Evolutionary conservation across 2,113 vertebrate species (phyloP), one percentile per base, ranked within the genome.

Genomic region (Delphinus delphis): DNA sequence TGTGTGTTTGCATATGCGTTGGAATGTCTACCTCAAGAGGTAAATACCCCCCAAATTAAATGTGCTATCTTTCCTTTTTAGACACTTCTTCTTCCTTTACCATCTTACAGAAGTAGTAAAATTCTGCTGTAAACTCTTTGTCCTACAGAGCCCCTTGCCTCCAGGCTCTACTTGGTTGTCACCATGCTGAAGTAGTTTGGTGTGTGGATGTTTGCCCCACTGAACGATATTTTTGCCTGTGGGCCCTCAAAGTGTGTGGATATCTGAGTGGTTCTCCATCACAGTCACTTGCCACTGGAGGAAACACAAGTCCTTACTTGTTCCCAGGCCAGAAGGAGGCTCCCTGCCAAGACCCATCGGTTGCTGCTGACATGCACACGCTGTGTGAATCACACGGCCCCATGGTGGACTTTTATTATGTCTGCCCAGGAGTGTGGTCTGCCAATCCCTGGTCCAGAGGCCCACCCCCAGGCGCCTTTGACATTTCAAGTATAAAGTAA

Each of bases 331-430:
- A 53, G 96, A 76, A 96, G 94, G 93, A 98, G 97, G 96, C 95
- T 98, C 97, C 90, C 89, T 1, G 89, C 97, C 97, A 98, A 98
- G 98, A 87, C 82, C 82, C 20, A 0, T 81, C 26, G 9, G 77
- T 41, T 68, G 97, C 97, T 95, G 94, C 97, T 95, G 98, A 97
- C 60, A 3, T 26, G 47, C 63, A n/a, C 94, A 44, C 31, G 7
- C 96, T 93, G 93, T 97, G 98, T 87, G 95, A 94, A 85, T 98
- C 95, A 86, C 97, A 85, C 50, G 91, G 97, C 89, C 97, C 79
- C 85, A 2, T n/a, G 79, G 92, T 88, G 82, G 79, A 88, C 70
- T 67, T 95, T 68, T 85, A 79, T 97, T 96, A 79, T 85, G n/a
- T 91, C 36, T 17, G 50, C 80, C 93, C 96, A 26, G 65, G 20